These are phyloP conservation scores for Holothuria glaberrima DNA, from an alignment of 35 echinoderm and acorn worm species.

Conservation along the genomic window DNA sequence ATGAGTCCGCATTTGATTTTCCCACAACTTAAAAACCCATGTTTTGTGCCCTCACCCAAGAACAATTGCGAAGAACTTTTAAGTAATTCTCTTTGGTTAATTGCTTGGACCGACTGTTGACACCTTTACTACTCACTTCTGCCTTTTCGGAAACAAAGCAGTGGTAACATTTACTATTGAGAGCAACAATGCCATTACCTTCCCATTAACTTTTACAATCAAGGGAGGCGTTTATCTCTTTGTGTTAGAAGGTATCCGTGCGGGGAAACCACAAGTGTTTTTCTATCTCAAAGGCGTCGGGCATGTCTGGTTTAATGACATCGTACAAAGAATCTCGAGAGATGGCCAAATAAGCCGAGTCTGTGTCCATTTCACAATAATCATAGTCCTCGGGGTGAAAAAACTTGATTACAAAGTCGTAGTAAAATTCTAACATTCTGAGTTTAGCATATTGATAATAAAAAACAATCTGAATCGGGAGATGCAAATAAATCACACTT, in stretches of 20 bases:
- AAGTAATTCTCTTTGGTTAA: no score
- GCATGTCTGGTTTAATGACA: constrained; percentile 15
- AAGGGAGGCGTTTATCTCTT: no score
- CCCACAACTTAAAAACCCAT: no score
- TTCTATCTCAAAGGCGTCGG: not conserved
- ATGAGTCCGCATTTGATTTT: no score
- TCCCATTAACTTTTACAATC: no score
- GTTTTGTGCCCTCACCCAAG: no score
- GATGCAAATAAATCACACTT: constrained; percentile 26
- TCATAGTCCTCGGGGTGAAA: constrained; percentile 34
- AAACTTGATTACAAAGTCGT: constrained; percentile 49
- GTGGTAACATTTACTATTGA: no score
- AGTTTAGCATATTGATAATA: constrained; percentile 64
- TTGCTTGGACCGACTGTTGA: no score
- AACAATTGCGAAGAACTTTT: no score
- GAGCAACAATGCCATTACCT: no score
- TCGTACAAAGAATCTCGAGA: not conserved
- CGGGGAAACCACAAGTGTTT: constrained; percentile 48
- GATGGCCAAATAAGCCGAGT: constrained; percentile 29
- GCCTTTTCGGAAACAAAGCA: no score
- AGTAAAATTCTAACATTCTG: constrained; percentile 70
- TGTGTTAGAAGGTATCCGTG: not conserved
- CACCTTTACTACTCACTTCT: no score
- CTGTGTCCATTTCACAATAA: constrained; percentile 50
- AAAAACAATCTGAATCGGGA: constrained; percentile 66